Conservation (phyloP, 2,113 vertebrate species). For the Pongo pygmaeus region DNA sequence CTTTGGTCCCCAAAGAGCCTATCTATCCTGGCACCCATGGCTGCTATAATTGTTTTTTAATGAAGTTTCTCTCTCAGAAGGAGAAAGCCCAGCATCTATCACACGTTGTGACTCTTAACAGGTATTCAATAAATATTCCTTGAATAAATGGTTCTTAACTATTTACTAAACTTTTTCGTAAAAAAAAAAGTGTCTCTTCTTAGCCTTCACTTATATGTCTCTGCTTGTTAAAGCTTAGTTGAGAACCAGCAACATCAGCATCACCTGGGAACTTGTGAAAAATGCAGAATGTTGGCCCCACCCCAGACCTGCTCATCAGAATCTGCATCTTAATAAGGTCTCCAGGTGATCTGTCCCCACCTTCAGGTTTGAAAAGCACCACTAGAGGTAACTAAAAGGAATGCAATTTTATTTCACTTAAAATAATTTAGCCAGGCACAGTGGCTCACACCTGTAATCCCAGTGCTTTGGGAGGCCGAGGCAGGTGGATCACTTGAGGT, state of each 20-base stretch:
- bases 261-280: neutral
- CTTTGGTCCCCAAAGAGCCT: neutral
- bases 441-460: neutral
- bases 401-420: neutral
- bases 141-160: neutral
- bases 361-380: neutral
- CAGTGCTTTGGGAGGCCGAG: neutral
- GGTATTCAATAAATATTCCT: neutral
- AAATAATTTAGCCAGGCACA: neutral
- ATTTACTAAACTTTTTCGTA: neutral
- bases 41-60: neutral
- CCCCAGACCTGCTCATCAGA: fast-evolving
- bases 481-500: neutral
- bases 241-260: too few species aligned
- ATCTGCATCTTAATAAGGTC: neutral
- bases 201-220: neutral
- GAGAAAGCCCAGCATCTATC: neutral
- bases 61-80: neutral
- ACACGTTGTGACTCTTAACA: neutral
- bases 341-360: neutral
- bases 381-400: neutral
- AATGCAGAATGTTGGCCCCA: fast-evolving
- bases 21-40: fast-evolving
- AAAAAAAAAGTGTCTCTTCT: neutral
- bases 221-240: neutral